Percentiles rank a stretch among this genome's conserved stretches.
These are phyloP conservation scores for Agapostemon virescens DNA, from an alignment of 2,888 invertebrate species.

Conservation along the genomic window DNA sequence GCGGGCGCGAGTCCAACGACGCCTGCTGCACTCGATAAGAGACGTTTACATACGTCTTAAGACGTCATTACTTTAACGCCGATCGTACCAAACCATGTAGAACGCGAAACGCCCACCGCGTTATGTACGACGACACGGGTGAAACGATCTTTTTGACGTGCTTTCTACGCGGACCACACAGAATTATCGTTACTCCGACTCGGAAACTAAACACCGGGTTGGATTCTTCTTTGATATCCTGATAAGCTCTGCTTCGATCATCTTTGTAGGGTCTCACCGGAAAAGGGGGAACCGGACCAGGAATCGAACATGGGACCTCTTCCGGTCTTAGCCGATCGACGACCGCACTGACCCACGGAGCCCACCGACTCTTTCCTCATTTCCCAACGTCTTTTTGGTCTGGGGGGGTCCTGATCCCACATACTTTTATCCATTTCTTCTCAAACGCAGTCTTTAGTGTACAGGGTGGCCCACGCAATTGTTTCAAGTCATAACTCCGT, in stretches of 20 bases:
- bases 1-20: conserved; percentile 55
- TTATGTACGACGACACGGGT: conserved; percentile 30
- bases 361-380: too few relatives aligned
- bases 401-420: too few relatives aligned
- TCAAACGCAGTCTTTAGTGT: too few relatives aligned
- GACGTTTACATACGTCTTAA: conserved; percentile 68
- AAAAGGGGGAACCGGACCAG: too few relatives aligned
- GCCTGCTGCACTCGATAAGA: conserved; percentile 66
- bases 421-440: too few relatives aligned
- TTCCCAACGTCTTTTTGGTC: too few relatives aligned
- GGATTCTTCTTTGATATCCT: conserved; percentile 3
- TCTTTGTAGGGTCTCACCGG: too few relatives aligned
- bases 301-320: too few relatives aligned
- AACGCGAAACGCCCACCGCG: conserved; percentile 41
- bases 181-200: conserved; percentile 18
- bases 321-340: too few relatives aligned
- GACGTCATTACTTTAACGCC: conserved; percentile 60
- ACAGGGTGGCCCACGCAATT: too few relatives aligned
- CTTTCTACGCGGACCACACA: conserved; percentile 4
- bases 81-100: conserved; percentile 55
- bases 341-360: too few relatives aligned
- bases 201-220: background rate
- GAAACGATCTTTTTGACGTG: conserved; percentile 39
- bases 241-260: background rate
- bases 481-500: too few relatives aligned